phyloP scores from a whole-genome alignment of 2,888 invertebrate species.

The Embidobia sp. region DNA sequence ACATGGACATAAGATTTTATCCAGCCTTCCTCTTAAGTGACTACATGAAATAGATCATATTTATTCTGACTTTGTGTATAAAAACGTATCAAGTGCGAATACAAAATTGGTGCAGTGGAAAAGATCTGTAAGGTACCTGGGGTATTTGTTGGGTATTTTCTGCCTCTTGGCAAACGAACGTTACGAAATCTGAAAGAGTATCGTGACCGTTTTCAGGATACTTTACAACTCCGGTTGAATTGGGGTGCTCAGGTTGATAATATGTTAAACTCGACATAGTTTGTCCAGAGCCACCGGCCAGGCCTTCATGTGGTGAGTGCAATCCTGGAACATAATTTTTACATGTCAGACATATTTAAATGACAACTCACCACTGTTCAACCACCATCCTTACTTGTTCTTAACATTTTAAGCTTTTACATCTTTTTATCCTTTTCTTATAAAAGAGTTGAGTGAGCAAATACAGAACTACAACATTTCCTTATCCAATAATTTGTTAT shows the following conservation, averaged over 20 bases:
- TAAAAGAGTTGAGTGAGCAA: too few species aligned
- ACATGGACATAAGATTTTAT: too few species aligned
- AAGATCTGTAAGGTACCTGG: slow-evolving; percentile 84
- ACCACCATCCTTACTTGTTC: slow-evolving; percentile 71
- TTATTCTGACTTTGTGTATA: too few species aligned
- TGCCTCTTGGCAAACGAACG: slow-evolving; percentile 97
- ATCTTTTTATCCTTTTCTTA: slow-evolving; percentile 1
- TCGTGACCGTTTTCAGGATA: slow-evolving; percentile 94
- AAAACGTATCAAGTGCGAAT: slow-evolving; percentile 44
- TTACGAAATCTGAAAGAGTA: slow-evolving; percentile 97
- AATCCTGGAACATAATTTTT: slow-evolving; percentile 80
- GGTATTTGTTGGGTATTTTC: slow-evolving; percentile 89
- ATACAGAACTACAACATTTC: too few species aligned
- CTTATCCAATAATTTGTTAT: too few species aligned
- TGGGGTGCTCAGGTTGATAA: slow-evolving; percentile 84
- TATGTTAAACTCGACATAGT: slow-evolving; percentile 81
- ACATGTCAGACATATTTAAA: slow-evolving; percentile 44
- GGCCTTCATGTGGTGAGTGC: slow-evolving; percentile 82
- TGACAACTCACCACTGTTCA: slow-evolving; percentile 64
- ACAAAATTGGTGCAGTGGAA: slow-evolving; percentile 14
- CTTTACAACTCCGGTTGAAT: slow-evolving; percentile 83
- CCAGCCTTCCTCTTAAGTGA: too few species aligned
- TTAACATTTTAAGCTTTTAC: background rate
- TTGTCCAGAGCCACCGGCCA: slow-evolving; percentile 83
- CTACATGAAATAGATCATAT: too few species aligned